phyloP scores from a whole-genome alignment of 2,888 invertebrate species.

The Cantharis rustica region DNA sequence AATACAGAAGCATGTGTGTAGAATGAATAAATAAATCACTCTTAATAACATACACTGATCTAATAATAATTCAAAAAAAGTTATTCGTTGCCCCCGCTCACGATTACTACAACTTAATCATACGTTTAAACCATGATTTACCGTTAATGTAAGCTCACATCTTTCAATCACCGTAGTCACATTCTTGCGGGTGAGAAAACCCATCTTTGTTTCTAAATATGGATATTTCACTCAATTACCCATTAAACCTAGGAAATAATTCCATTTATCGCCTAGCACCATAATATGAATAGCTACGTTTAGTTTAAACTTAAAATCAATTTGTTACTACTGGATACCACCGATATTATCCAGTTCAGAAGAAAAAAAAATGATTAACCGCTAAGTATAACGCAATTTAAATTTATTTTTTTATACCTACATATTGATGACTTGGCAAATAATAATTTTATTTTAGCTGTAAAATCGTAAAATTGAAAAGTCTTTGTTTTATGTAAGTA shows the following conservation, averaged over 20 bases:
- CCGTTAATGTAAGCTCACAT: slow-evolving; percentile 22
- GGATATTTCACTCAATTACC: slow-evolving; percentile 17
- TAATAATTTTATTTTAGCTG: background rate
- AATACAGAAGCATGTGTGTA: slow-evolving; percentile 4
- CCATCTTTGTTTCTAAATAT: slow-evolving; percentile 20
- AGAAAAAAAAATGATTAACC: no score
- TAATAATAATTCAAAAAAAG: slow-evolving; percentile 21
- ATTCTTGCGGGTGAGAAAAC: slow-evolving; percentile 27
- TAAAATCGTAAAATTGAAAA: background rate
- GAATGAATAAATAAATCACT: slow-evolving; percentile 18
- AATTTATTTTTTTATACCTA: no score
- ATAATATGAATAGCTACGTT: background rate
- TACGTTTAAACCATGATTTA: slow-evolving; percentile 20
- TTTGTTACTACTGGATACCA: background rate
- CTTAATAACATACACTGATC: slow-evolving; percentile 18
- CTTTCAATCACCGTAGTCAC: slow-evolving; percentile 27
- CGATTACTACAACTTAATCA: slow-evolving; percentile 21
- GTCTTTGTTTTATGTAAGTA: background rate
- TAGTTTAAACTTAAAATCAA: background rate
- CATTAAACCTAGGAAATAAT: slow-evolving; percentile 7
- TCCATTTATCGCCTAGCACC: background rate
- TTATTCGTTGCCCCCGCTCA: slow-evolving; percentile 9
- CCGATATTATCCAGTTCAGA: background rate
- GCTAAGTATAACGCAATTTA: no score
- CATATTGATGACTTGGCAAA: background rate